Evolutionary conservation across 2,888 invertebrate species (phyloP), one percentile per base, ranked within the genome.

Genomic region (Drosophila neonasuta): DNA sequence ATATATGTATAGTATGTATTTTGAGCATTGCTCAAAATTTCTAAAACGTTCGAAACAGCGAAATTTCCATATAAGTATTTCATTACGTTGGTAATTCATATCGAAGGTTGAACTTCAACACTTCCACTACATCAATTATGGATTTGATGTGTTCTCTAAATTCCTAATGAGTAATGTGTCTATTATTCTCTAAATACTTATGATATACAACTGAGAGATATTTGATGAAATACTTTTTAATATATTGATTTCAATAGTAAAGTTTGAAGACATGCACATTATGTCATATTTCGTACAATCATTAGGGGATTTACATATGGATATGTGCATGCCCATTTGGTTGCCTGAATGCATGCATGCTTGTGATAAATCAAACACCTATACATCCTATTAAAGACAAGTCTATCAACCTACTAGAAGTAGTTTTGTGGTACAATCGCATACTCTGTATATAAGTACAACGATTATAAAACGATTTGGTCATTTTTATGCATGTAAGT

Each of bases 261-360:
- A 32, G 32, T 32, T 32, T 3, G 3, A 10, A 32, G 32, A 32
- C 10, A 10, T 32, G 32, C 11, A 32, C 36, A n/a, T n/a, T 41
- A 41, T 20, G 20, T 20, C 3, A 20, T 2, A 15, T 24, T 30
- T 45, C 20, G 13, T 46, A 32, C 30, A 42, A 48, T 58, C 42
- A 52, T 36, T 51, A 44, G n/a, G n/a, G 5, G 6, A 36, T 6
- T n/a, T 5, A n/a, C 34, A 30, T 55, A 55, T 46, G 61, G 71
- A 84, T 82, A 30, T 55, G 51, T 46, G 61, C 71, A 84, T 82
- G 83, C 68, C 66, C 80, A 86, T 80, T 61, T 57, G 64, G 51
- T 71, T 85, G 77, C 80, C 80, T 79, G 80, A 82, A 68, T 74
- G 77, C 86, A 24, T 24, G 24, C 24, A 87, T 85, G 83, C 50